phyloP scores from a whole-genome alignment of 23 tunicate genomes.

The Ascidia mentula region DNA sequence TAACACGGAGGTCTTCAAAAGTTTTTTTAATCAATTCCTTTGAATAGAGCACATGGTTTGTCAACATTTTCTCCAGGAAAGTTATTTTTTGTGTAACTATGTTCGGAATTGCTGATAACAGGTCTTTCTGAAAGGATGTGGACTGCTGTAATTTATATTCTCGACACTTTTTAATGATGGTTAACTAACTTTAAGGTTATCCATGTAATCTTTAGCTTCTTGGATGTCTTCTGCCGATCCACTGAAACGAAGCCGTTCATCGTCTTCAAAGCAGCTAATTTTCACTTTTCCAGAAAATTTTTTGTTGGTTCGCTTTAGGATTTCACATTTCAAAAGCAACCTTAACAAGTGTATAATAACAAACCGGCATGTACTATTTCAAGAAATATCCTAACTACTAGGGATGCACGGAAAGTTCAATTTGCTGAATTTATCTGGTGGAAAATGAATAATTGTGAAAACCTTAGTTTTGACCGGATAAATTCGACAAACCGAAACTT shows the following conservation, averaged over 20 bases:
- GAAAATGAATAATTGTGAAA: too few species aligned
- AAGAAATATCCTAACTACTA: too few species aligned
- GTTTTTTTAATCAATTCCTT: neutral
- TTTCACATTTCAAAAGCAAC: neutral
- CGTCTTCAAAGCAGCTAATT: neutral
- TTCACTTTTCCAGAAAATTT: neutral
- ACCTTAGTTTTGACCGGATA: too few species aligned
- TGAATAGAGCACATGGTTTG: neutral
- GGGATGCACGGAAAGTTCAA: too few species aligned
- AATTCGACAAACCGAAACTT: too few species aligned
- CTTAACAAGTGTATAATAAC: neutral
- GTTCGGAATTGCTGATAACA: neutral
- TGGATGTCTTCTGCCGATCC: neutral
- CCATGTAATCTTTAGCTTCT: neutral
- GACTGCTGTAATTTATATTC: neutral
- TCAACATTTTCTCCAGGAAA: neutral
- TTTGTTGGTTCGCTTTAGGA: neutral
- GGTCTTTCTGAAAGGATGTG: neutral
- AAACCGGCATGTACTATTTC: too few species aligned
- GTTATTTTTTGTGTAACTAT: neutral
- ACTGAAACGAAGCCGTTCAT: neutral
- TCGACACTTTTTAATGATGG: neutral
- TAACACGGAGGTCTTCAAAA: neutral
- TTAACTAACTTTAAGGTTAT: neutral
- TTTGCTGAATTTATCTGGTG: too few species aligned